Evolutionary conservation across 92 coral and sea anemone genomes (phyloP), one percentile per base, ranked within the genome.

Genomic region (Umimayanthus chanpuru): DNA sequence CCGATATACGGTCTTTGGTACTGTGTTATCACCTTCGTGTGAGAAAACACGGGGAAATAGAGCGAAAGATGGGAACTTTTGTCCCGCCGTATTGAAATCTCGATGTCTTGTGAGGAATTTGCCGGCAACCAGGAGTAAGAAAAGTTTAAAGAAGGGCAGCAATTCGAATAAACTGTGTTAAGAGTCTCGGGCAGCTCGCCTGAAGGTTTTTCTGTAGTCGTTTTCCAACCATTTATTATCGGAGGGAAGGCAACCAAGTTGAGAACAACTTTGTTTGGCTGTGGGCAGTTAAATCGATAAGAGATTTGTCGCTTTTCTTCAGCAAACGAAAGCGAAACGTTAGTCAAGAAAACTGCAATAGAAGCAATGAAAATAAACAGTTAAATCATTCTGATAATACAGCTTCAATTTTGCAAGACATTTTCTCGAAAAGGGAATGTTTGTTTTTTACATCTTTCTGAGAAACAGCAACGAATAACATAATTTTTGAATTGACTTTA

Each of bases 11-110:
- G 85, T 68, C 85, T 64, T 20, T 81, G 85, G 9, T 81, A 81
- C 56, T 81, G 85, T 32, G 39, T 75, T 39, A 16, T 64, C 2
- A 65, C 73, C 15, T 39, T 23, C 20, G 6, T 64, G 73, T 38
- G 74, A 43, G 85, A 72, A 61, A 81, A 38, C 18, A 81, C 85
- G 23, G 85, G 85, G 44, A 81, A 81, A 65, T 65, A 81, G 40
- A 81, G 50, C 18, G 85, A 81, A 65, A 58, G 85, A 43, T 4
- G 30, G 55, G 76, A n/a, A 3, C 85, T 67, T 26, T 65, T 81
- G 49, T 81, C 85, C 38, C 20, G 49, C 76, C 85, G 44, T 38
- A 81, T 81, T 40, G 73, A 68, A 28, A 65, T 81, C 56, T 81
- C 85, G 21, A 81, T 61, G 44, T 81, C 75, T 40, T 65, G 23